Evolutionary conservation across 2,113 vertebrate genomes (phyloP), one percentile per base, ranked within the genome.

Genomic region (Carassius carassius): DNA sequence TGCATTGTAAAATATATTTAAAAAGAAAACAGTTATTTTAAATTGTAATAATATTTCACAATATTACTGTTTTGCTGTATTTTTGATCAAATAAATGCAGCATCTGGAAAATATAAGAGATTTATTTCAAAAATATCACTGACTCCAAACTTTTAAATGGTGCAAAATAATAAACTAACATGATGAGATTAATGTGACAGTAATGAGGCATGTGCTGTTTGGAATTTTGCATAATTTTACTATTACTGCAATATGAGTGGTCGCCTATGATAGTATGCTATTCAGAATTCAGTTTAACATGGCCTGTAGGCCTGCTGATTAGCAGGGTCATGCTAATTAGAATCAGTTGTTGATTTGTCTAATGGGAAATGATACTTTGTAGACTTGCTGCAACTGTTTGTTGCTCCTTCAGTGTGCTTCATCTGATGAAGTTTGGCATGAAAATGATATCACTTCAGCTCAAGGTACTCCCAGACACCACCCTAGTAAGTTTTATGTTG

Each of bases 381-480:
- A 25, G 47, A 58, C 29, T 58, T 78, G 75, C 12, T 78, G 51
- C 19, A 58, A 37, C 17, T 21, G 51, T 77, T 56, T 49, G 73
- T 5, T 75, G 73, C 54, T 78, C 5, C 8, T 7, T 78, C 51
- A 12, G 10, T 1, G 2, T 78, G 4, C 11, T 14, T 9, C 47
- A 29, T 29, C 73, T 63, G 47, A 75, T 75, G 70, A 73, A 23
- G 37, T 51, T 25, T 62, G 23, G 62, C 25, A 67, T 49, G 3
- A n/a, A 67, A 23, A 81, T 5, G 10, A 3, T 8, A 63, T n/a
- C 21, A 41, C 37, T 44, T 44, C 35, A 51, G 0, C 23, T 81
- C 41, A 67, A 81, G 62, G 60, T 83, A 86, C 35, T 13, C 63
- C 14, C 25, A 69, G 35, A 70, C 49, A 58, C 9, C 37, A 32